phyloP scores from a whole-genome alignment of 2,797 vertebrate species.

The Rhyacichthys aspro region DNA sequence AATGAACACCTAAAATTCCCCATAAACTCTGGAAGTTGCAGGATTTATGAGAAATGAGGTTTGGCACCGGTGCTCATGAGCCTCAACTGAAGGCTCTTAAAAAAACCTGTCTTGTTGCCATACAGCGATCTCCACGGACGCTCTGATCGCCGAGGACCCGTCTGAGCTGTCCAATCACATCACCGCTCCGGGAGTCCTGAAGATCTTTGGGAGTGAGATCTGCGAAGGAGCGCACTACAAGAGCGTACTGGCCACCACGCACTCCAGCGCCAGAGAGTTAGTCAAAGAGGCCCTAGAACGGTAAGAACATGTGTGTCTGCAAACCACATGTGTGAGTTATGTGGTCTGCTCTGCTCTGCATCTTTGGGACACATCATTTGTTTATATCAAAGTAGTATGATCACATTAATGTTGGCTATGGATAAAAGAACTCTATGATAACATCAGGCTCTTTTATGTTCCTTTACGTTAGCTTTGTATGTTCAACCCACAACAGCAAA shows the following conservation, averaged over 20 bases:
- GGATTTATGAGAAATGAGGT: neutral
- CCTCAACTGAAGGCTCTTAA: constrained; percentile 7
- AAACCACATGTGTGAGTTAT: constrained; percentile 45
- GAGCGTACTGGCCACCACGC: constrained; percentile 84
- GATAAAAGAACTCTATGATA: constrained; percentile 26
- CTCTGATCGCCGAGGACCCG: constrained; percentile 70
- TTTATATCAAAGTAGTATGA: constrained; percentile 23
- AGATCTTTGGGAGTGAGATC: constrained; percentile 85
- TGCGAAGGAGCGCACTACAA: constrained; percentile 85
- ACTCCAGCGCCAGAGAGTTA: constrained; percentile 82
- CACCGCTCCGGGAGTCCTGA: constrained; percentile 84
- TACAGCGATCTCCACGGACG: constrained; percentile 50
- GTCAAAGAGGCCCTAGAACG: constrained; percentile 86
- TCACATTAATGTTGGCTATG: neutral
- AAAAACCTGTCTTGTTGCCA: neutral
- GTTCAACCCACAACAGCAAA: no score
- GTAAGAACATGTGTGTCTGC: constrained; percentile 64
- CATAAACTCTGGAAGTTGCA: constrained; percentile 4
- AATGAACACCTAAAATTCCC: constrained; percentile 1
- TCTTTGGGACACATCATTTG: constrained; percentile 14
- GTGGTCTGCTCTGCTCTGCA: constrained; percentile 20
- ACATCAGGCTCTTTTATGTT: no score
- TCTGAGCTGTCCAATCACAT: constrained; percentile 84
- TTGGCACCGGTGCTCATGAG: neutral
- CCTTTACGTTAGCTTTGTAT: no score